Evolutionary conservation across 2,888 invertebrate genomes (phyloP).

Genomic region (Esperia sulphurella): DNA sequence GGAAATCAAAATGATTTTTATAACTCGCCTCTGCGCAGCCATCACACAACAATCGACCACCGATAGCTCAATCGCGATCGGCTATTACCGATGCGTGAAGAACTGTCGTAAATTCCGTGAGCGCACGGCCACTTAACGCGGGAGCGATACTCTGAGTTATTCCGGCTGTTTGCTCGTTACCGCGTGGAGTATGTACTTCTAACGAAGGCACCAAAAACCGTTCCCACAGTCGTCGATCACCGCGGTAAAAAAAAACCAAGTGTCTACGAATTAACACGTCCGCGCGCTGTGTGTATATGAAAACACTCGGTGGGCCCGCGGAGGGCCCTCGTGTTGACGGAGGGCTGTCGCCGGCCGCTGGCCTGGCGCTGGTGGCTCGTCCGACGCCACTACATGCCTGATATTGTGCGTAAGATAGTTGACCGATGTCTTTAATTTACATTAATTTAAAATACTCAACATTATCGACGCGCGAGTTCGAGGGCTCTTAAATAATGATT

Average conservation of each 20-base stretch:
- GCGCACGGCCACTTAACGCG: conserved; percentile 67
- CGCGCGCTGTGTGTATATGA: conserved; percentile 71
- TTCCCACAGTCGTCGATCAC: conserved; percentile 79
- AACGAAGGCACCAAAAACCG: conserved; percentile 72
- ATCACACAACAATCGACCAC: conserved; percentile 41
- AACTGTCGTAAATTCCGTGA: conserved; percentile 68
- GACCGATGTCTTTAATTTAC: conserved; percentile 65
- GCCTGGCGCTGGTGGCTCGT: conserved; percentile 22
- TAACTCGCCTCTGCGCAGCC: conserved; percentile 42
- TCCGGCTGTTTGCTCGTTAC: conserved; percentile 74
- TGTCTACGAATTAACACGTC: conserved; percentile 79
- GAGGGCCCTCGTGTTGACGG: conserved; percentile 71
- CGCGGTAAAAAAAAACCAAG: conserved; percentile 72
- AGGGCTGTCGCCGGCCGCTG: conserved; percentile 53
- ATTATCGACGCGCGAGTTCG: conserved; percentile 26
- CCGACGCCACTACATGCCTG: conserved; percentile 41
- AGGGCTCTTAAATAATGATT: conserved; percentile 49
- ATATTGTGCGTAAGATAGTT: conserved; percentile 63
- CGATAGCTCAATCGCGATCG: conserved; percentile 52
- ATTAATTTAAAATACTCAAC: conserved; percentile 58
- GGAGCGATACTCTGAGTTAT: conserved; percentile 66
- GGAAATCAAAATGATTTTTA: conserved; percentile 72
- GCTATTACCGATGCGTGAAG: conserved; percentile 45
- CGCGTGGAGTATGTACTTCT: conserved; percentile 66
- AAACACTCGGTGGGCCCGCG: conserved; percentile 69